Percentiles rank a stretch among this genome's conserved stretches.
Conservation (phyloP, 1,140 invertebrate species). For the Drosophila kohkoa region DNA sequence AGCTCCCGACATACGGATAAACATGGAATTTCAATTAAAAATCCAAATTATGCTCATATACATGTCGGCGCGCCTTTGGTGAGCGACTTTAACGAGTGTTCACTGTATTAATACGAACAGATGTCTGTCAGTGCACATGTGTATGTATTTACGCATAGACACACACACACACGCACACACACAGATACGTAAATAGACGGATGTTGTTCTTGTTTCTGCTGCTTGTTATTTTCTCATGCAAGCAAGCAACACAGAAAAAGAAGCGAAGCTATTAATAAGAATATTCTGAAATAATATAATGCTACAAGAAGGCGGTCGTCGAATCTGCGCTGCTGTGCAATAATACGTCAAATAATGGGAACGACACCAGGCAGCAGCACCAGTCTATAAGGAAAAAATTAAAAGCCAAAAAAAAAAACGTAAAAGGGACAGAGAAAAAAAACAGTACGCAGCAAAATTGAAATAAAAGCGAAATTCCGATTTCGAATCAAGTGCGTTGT, state of each 20-base stretch:
- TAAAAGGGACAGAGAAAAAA: conserved; percentile 34
- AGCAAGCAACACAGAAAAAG: conserved; percentile 33
- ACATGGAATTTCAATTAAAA: conserved; percentile 11
- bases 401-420: neutral
- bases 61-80: neutral
- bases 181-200: conserved; percentile 31
- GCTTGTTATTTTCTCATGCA: conserved; percentile 33
- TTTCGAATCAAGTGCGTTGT: conserved; percentile 33
- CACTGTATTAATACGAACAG: conserved; percentile 25
- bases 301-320: conserved; percentile 37
- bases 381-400: conserved; percentile 29
- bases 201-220: conserved; percentile 53
- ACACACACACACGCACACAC: conserved; percentile 18
- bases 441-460: conserved; percentile 38
- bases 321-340: conserved; percentile 48
- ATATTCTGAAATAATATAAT: conserved; percentile 61
- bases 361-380: conserved; percentile 35
- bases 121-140: conserved; percentile 4
- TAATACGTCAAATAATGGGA: conserved; percentile 50
- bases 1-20: neutral
- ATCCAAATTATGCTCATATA: neutral
- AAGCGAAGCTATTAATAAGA: conserved; percentile 51
- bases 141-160: conserved; percentile 34
- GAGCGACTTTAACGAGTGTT: neutral
- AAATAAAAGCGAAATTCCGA: conserved; percentile 33